Conservation (phyloP, 2,888 invertebrate genomes). For the Gisinianus flammeolus region DNA sequence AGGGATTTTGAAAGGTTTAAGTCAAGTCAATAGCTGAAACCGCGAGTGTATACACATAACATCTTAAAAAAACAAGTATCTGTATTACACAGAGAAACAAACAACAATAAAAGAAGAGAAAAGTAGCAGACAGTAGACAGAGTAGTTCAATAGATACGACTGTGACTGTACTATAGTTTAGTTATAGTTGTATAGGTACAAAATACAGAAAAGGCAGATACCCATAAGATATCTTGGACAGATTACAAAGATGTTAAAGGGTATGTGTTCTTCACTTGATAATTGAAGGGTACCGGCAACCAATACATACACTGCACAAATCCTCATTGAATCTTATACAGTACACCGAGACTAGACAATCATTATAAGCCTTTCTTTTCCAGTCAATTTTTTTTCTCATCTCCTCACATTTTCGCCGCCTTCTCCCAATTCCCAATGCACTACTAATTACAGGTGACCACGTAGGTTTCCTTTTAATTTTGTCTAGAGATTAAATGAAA, state of each 20-base stretch:
- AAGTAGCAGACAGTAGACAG: conserved; percentile 7
- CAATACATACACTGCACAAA: background rate
- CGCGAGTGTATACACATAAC: background rate
- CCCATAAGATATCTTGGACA: conserved; percentile 17
- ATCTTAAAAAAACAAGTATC: background rate
- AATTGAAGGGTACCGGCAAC: conserved; percentile 32
- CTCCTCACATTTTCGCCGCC: background rate
- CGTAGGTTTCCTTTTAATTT: too few relatives aligned
- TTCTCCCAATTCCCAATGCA: background rate
- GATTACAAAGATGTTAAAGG: conserved; percentile 37
- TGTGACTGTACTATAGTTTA: too few relatives aligned
- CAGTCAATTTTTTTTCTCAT: background rate
- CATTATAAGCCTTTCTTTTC: background rate
- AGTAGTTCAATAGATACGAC: too few relatives aligned
- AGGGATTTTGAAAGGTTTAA: too few relatives aligned
- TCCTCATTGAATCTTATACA: background rate
- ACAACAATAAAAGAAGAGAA: conserved; percentile 2
- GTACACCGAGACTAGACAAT: background rate
- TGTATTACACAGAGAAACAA: background rate
- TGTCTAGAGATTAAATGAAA: too few relatives aligned
- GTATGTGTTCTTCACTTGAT: conserved; percentile 30
- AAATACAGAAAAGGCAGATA: background rate
- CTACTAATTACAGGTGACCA: too few relatives aligned
- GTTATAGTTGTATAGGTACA: too few relatives aligned
- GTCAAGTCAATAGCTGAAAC: background rate